Percentiles rank a stretch among this genome's conserved stretches.
These are phyloP conservation scores for Pocillopora damicornis DNA, from an alignment of 64 coral and sea anemone genomes.

Conservation along the genomic window DNA sequence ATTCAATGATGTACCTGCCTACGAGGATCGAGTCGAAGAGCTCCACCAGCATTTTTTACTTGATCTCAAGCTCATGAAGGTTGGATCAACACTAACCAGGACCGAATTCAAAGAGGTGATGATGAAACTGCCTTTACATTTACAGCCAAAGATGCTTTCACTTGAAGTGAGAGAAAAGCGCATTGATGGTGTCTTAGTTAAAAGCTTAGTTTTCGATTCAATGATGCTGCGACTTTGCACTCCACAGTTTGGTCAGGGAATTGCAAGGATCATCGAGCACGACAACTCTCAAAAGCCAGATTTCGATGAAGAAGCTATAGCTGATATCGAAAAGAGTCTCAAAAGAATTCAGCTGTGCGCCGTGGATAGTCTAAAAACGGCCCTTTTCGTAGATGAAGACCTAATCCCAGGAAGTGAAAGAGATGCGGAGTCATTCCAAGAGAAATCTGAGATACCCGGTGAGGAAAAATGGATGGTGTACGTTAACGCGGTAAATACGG, in stretches of 20 bases:
- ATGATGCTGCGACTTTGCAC: neutral
- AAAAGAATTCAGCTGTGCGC: neutral
- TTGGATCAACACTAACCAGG: neutral
- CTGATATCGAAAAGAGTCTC: neutral
- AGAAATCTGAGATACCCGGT: neutral
- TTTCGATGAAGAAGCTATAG: neutral
- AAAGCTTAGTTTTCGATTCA: neutral
- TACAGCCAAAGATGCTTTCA: constrained; percentile 51
- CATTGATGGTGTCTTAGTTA: neutral
- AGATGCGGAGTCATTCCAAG: constrained; percentile 32
- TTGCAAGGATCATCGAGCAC: neutral
- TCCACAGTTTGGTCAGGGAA: neutral
- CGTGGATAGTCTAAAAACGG: constrained; percentile 9
- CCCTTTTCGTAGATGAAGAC: constrained; percentile 10
- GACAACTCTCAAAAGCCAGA: neutral
- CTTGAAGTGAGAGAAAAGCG: constrained; percentile 26
- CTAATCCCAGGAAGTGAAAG: constrained; percentile 38
- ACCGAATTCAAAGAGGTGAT: constrained; percentile 12
- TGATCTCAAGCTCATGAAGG: neutral
- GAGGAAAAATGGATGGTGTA: constrained; percentile 41
- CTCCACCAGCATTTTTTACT: constrained; percentile 29
- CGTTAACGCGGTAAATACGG: neutral
- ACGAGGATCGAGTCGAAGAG: constrained; percentile 22
- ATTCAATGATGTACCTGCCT: constrained; percentile 45
- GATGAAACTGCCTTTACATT: constrained; percentile 28